Conservation (phyloP, 2,113 vertebrate genomes). For the Galbula dea region DNA sequence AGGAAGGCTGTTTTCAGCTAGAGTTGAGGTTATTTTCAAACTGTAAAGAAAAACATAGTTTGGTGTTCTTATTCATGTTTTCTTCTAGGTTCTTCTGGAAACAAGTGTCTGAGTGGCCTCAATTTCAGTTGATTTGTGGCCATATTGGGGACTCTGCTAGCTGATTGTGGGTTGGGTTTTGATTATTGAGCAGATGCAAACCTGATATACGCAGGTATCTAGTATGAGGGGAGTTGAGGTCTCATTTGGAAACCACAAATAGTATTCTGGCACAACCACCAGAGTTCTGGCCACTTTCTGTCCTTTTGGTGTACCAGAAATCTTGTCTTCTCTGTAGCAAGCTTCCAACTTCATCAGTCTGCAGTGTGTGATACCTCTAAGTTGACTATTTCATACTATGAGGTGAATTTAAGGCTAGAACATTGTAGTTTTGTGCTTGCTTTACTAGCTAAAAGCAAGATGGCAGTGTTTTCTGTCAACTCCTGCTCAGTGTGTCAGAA, state of each 20-base stretch:
- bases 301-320: not conserved
- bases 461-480: not conserved
- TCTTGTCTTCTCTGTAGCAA: not conserved
- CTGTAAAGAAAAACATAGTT: too few relatives aligned
- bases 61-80: not conserved
- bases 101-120: not conserved
- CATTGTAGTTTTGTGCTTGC: not conserved
- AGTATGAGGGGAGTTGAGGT: not conserved
- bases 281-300: not conserved
- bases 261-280: rapidly evolving
- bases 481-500: not conserved
- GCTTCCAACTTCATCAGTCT: not conserved
- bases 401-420: not conserved
- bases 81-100: not conserved
- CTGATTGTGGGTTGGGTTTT: not conserved
- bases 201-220: not conserved
- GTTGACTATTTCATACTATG: not conserved
- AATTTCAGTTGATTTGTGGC: not conserved
- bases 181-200: not conserved
- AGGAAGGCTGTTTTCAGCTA: not conserved
- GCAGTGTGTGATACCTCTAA: not conserved
- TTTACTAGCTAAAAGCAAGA: not conserved
- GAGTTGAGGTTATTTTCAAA: too few relatives aligned
- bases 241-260: not conserved
- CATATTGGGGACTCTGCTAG: not conserved